A percentile compares a stretch with the other conserved stretches of the same genome.
Evolutionary conservation across 2,888 invertebrate species (phyloP).

Genomic region (Ormyrus nitidulus): DNA sequence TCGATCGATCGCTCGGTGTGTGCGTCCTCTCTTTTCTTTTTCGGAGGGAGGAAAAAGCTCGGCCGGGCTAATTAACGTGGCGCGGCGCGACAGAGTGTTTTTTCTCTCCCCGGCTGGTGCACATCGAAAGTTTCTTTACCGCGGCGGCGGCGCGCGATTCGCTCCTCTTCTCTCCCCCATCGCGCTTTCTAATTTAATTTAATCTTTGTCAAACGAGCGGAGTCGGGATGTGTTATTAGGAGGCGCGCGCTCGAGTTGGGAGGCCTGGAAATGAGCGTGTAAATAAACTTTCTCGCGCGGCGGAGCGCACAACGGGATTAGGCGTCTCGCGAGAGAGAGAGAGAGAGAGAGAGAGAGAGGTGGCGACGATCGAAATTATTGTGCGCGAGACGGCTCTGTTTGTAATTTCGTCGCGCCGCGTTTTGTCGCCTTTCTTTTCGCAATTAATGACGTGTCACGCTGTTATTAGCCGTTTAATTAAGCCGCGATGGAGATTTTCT

Average conservation of each 20-base stretch:
- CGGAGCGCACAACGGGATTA: not conserved
- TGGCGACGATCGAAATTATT: conserved; percentile 5
- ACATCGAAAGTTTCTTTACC: conserved; percentile 11
- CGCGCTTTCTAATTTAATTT: conserved; percentile 44
- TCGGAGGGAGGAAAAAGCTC: conserved; percentile 19
- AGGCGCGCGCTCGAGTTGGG: not conserved
- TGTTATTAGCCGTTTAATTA: not conserved
- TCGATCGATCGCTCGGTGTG: conserved; percentile 58
- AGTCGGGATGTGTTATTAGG: conserved; percentile 4
- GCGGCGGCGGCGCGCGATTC: not conserved
- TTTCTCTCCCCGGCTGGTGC: conserved; percentile 3
- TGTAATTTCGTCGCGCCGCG: not conserved
- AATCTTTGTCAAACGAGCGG: conserved; percentile 43
- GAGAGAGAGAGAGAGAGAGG: not conserved
- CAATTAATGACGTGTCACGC: not conserved
- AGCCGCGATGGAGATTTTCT: conserved; percentile 2
- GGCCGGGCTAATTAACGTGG: conserved; percentile 21
- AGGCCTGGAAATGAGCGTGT: conserved; percentile 26
- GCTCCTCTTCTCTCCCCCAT: not conserved
- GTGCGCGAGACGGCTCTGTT: not conserved
- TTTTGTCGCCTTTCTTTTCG: not conserved
- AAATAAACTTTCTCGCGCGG: conserved; percentile 41
- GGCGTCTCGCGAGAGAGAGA: conserved; percentile 3
- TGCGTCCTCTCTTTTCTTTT: conserved; percentile 27
- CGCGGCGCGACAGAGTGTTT: not conserved